Evolutionary conservation across 2,797 vertebrate species (phyloP).

Genomic region (Dromococcyx pavoninus): DNA sequence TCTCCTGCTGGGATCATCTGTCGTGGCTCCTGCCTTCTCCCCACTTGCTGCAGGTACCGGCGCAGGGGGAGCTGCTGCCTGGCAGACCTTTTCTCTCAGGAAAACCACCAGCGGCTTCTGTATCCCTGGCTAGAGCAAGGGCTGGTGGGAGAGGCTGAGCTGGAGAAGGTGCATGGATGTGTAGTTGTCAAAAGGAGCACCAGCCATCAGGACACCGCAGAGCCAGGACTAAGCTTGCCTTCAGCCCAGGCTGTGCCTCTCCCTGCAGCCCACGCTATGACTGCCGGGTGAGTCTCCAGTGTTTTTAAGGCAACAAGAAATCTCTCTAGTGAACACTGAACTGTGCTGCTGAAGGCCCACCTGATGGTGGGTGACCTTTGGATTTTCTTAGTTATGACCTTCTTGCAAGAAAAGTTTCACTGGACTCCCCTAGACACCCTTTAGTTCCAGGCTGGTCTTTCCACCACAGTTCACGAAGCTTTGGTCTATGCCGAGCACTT

Average conservation of each 20-base stretch:
- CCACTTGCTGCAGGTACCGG: conserved; percentile 22
- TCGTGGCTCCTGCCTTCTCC: conserved; percentile 41
- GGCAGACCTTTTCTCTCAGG: not conserved
- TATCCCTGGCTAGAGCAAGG: not conserved
- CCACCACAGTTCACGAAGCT: not conserved
- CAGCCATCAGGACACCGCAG: not conserved
- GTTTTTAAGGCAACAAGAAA: rapidly evolving
- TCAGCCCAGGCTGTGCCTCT: not conserved
- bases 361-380: not conserved
- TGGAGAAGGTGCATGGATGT: not conserved
- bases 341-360: not conserved
- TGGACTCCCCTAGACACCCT: not conserved
- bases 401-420: not conserved
- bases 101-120: not conserved
- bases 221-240: rapidly evolving
- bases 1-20: conserved; percentile 61
- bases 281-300: not conserved
- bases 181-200: not conserved
- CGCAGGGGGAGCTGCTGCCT: not conserved
- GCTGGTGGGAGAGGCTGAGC: not conserved
- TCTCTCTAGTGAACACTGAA: not conserved
- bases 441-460: not conserved
- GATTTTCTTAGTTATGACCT: not conserved
- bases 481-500: not conserved
- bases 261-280: not conserved